Evolutionary conservation across 2,888 invertebrate genomes (phyloP), one percentile per base, ranked within the genome.

Genomic region (Zaprionus lineosus): DNA sequence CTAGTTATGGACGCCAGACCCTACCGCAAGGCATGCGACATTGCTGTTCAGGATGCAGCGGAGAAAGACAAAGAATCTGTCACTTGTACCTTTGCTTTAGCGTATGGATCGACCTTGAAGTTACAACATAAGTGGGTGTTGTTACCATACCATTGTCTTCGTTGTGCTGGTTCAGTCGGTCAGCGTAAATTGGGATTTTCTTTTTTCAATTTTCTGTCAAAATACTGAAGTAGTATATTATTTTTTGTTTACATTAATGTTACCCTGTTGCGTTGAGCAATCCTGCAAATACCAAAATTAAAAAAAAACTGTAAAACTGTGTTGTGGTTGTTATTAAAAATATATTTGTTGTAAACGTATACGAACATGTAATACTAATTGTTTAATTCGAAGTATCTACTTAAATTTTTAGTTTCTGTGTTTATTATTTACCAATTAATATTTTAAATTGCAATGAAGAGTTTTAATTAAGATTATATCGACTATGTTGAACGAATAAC

Each of bases 11-110:
- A 93, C 41, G 86, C 85, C 19, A 88, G 43, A 72, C 91, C 33
- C 91, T 94, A 90, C 90, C 93, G 95, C 79, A 92, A 93, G 85
- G 95, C 95, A 21, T 98, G 98, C 88, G 93, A 95, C 84, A 93
- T 93, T 86, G 93, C 95, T 28, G 91, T 92, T 0, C 89, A 89
- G 8, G 61, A 19, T 9, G 64, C 72, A 0, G 15, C 64, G 0
- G 90, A 91, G 2, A 91, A 91, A 24, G 89, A 91, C 3, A 91
- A 92, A 40, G 88, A 92, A 9, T 86, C 91, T 0, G 92, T 92
- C 52, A 93, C 95, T 6, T 94, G 95, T 78, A 91, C 92, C 41
- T 91, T 95, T 6, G 94, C 94, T 0, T 87, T 92, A 0, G 94
- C 94, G 0, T 97, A 97, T 90, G 92, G 91, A 7, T 92, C 92